Evolutionary conservation across 2,888 invertebrate genomes (phyloP), one percentile per base, ranked within the genome.

Genomic region (Scaptomyza parva): DNA sequence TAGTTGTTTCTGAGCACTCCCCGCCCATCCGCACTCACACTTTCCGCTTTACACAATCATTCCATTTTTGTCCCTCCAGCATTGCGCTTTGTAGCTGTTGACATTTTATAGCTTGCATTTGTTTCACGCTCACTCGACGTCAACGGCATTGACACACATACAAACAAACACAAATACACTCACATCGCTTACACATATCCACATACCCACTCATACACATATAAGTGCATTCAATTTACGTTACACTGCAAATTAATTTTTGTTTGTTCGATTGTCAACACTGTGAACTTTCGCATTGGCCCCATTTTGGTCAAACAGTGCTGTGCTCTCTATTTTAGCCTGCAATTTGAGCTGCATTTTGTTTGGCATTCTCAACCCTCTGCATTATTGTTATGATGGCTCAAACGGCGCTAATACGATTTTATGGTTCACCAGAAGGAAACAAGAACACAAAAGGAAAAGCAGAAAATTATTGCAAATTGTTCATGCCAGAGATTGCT

Each of bases 81-180:
- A 66, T 45, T 60, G 65, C 67, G 57, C 71, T 80, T 77, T 84
- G 88, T 78, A 67, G 69, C 73, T 76, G 73, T 84, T 81, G 86
- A 88, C 88, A 88, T 84, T 88, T 87, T 88, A 88, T 88, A 82
- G 86, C 88, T 66, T 74, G 82, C 82, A 88, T 83, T 83, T 83
- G 88, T 83, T 83, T 83, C 85, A 88, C 82, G 88, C 88, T 88
- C 87, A 86, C 87, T 83, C 85, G 87, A 86, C 88, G 81, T 84
- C 82, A 68, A 79, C 81, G 82, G 82, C 82, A 82, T 82, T 82
- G 82, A 88, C 82, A 82, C 84, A 82, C 81, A 86, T 82, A 78
- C 82, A 73, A 52, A 51, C 78, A 58, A 54, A 61, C 47, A 61
- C 62, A 57, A 74, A 77, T 77, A 48, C 67, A 74, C 76, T 52